phyloP scores from a whole-genome alignment of 1,140 invertebrate genomes.

The Meloidogyne floridensis region DNA sequence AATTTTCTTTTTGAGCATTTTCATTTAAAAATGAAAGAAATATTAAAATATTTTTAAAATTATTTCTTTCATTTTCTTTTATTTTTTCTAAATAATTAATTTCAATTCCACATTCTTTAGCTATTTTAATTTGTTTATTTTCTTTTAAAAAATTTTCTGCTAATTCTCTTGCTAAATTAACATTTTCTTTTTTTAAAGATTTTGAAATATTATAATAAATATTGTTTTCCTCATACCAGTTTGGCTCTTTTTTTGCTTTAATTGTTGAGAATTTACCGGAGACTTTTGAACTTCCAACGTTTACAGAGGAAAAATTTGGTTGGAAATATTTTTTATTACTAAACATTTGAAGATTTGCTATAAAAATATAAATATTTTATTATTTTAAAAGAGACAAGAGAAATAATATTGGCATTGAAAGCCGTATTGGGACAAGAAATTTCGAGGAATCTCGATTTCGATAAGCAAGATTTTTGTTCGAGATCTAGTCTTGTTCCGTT shows the following conservation, averaged over 20 bases:
- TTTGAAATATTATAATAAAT: background rate
- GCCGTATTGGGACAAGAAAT: no score
- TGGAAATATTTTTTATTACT: background rate
- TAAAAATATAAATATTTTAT: background rate
- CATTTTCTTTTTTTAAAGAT: background rate
- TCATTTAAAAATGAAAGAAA: background rate
- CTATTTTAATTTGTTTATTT: background rate
- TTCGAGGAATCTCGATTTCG: no score
- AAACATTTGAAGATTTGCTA: background rate
- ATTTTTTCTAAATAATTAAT: conserved; percentile 10
- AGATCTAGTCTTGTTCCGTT: no score
- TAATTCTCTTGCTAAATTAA: background rate
- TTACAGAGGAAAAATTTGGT: background rate
- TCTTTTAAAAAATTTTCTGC: no score
- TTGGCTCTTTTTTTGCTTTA: background rate
- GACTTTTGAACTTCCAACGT: background rate
- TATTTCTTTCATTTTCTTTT: conserved; percentile 2
- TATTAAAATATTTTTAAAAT: background rate
- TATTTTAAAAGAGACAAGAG: no score
- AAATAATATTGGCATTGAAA: no score
- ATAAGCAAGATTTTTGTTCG: no score
- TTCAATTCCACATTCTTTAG: background rate
- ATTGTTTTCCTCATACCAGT: background rate
- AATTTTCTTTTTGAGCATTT: background rate
- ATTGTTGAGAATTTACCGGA: background rate